Percentiles rank a stretch among this genome's conserved stretches.
These are phyloP conservation scores for Phalacrocorax aristotelis DNA, from an alignment of 2,113 vertebrate genomes.

Conservation along the genomic window DNA sequence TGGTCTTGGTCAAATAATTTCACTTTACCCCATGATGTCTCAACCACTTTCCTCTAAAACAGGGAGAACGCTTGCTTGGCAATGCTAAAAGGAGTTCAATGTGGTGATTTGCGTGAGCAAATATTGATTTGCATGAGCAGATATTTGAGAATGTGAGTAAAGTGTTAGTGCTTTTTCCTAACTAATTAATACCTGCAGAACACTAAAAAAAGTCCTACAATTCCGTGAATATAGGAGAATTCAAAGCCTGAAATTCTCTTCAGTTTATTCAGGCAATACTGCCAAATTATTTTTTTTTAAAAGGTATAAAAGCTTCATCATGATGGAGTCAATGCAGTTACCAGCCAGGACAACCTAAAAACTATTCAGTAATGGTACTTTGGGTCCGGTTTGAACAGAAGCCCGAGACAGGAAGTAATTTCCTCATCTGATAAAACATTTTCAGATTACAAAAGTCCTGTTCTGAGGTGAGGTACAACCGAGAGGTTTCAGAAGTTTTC, in stretches of 20 bases:
- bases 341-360: not conserved
- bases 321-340: not conserved
- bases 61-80: not conserved
- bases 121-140: not conserved
- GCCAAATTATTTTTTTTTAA: not conserved
- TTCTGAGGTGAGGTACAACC: not conserved
- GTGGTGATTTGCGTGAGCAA: not conserved
- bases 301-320: conserved; percentile 15
- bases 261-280: conserved; percentile 35
- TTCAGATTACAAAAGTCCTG: not conserved
- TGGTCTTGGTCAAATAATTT: not conserved
- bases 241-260: not conserved
- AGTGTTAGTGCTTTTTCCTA: not conserved
- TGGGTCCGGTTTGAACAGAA: conserved; percentile 19
- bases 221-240: not conserved
- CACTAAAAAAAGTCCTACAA: not conserved
- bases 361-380: not conserved
- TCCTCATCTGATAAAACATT: conserved; percentile 23
- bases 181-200: not conserved
- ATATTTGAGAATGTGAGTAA: not conserved
- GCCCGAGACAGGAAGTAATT: conserved; percentile 33
- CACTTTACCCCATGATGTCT: conserved; percentile 30
- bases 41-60: not conserved
- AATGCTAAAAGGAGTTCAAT: not conserved
- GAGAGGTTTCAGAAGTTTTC: not conserved